Evolutionary conservation across 2,888 invertebrate species (phyloP), one percentile per base, ranked within the genome.

Genomic region (Tethea ocularis): DNA sequence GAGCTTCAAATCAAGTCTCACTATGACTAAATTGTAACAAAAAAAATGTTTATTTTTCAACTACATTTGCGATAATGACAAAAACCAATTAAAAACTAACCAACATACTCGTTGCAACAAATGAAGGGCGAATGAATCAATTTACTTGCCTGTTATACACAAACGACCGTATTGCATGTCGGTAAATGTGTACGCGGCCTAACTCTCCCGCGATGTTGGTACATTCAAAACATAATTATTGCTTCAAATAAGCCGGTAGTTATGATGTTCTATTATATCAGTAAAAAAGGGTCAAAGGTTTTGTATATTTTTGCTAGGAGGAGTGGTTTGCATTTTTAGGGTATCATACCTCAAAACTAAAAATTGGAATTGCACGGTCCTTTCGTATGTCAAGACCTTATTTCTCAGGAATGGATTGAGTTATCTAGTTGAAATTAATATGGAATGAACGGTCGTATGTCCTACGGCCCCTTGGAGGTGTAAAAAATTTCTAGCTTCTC

Each of bases 101-200:
- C n/a, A 56, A 56, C 54, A 57, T 51, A 57, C n/a, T n/a, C n/a
- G n/a, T n/a, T n/a, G 57, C 51, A 51, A 55, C 24, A 22, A 51
- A 57, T 53, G 51, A 57, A 59, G 54, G 51, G 61, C 56, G 56
- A 61, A 57, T 58, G 59, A 77, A 75, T 78, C 72, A 74, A 63
- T 66, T 61, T 59, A 46, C 24, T 61, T 61, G 64, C 70, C 53
- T 51, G 51, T 23, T 57, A n/a, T n/a, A 54, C 52, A 64, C 67
- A 82, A 85, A 85, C 69, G 85, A 85, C 75, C 79, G 68, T 60
- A 79, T 85, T 70, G 85, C 85, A 82, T 85, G 85, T 75, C 74
- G 57, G 46, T 61, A 66, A 71, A 71, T 69, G 65, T 68, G 70
- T 33, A 70, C 71, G 68, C 54, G 63, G 63, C 63, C 65, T 75